Evolutionary conservation across 2,113 vertebrate species (phyloP), one percentile per base, ranked within the genome.

Genomic region (Nerophis lumbriciformis): DNA sequence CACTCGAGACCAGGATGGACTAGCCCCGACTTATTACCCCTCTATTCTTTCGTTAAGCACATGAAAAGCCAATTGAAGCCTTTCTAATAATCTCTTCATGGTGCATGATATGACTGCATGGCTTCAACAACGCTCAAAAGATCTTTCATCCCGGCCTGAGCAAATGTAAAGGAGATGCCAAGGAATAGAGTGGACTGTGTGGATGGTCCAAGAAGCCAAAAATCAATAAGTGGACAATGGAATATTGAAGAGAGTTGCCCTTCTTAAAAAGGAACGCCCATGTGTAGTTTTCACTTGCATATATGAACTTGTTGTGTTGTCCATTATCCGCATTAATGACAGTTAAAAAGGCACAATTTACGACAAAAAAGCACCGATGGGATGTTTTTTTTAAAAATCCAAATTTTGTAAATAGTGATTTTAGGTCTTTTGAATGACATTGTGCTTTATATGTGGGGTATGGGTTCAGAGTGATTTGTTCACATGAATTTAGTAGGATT

Each of bases 21-120:
- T 59, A 39, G 36, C 56, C 1, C 55, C 39, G 38, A 19, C 55
- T n/a, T 28, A 1, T 6, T 7, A 57, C 39, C 39, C 39, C 16
- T 39, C 16, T 13, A 8, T 19, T 65, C 48, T 48, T 48, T 70
- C 37, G 75, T 68, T 58, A 76, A 85, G 77, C 76, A 83, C 77
- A 79, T 67, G 19, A 59, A 80, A 71, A 69, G 52, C 60, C 74
- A 74, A 67, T 84, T 68, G 76, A 55, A n/a, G 45, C 38, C 59
- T 68, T 19, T 45, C 1, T 63, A 52, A 36, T 56, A 19, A 44
- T 58, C 61, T 54, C 59, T 73, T 75, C 57, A 63, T 16, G 72
- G 69, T 73, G 85, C 83, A 87, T 81, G 77, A 80, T 69, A 68
- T 77, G 66, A 76, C 68, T 77, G 84, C 85, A 90, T 88, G 87